These are phyloP conservation scores for Pyrrhosoma nymphula DNA, from an alignment of 2,888 invertebrate genomes.

Conservation along the genomic window DNA sequence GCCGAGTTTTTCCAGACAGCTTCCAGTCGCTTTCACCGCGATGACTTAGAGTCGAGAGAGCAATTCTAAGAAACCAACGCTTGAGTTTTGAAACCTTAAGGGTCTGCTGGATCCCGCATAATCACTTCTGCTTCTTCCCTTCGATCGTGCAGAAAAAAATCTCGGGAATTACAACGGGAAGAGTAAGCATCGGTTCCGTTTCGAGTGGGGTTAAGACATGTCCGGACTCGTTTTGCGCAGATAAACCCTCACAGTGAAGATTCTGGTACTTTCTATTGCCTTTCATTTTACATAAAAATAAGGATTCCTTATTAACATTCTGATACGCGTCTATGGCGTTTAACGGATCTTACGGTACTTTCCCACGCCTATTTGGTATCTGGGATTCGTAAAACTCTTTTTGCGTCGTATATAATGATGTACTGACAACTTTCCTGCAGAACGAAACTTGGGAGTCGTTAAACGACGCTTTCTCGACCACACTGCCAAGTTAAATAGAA, in stretches of 20 bases:
- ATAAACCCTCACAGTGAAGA: neutral
- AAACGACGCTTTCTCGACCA: no score
- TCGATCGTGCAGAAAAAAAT: neutral
- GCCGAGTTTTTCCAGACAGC: constrained; percentile 9
- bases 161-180: neutral
- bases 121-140: neutral
- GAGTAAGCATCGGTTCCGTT: neutral
- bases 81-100: neutral
- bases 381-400: neutral
- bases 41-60: neutral
- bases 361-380: neutral
- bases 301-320: neutral
- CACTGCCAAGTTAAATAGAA: no score
- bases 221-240: neutral
- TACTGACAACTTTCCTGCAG: neutral
- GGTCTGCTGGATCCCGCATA: neutral
- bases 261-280: neutral
- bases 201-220: neutral
- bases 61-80: neutral
- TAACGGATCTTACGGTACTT: neutral
- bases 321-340: neutral
- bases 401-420: neutral
- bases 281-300: neutral
- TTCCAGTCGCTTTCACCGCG: neutral
- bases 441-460: neutral